These are phyloP conservation scores for Leistus spinibarbis DNA, from an alignment of 2,888 invertebrate species.

Conservation along the genomic window DNA sequence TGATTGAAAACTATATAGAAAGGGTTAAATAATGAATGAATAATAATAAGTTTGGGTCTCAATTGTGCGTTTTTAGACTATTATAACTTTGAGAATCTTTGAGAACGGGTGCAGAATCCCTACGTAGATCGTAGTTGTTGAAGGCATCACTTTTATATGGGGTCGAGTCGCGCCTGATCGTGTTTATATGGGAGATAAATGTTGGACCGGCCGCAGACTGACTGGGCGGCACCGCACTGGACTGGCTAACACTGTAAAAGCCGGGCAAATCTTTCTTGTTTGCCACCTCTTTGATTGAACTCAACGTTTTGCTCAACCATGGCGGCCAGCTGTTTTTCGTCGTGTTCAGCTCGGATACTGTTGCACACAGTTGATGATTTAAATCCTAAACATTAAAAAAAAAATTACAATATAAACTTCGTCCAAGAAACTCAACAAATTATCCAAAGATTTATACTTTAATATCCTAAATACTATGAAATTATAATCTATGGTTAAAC, in stretches of 20 bases:
- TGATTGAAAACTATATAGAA: slow-evolving; percentile 18
- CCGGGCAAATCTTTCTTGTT: slow-evolving; percentile 62
- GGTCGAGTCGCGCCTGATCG: slow-evolving; percentile 59
- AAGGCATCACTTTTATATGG: slow-evolving; percentile 51
- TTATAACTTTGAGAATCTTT: slow-evolving; percentile 59
- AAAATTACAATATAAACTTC: too few relatives aligned
- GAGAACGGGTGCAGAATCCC: slow-evolving; percentile 54
- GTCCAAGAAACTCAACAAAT: too few relatives aligned
- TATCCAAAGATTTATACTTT: too few relatives aligned
- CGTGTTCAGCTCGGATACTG: slow-evolving; percentile 76
- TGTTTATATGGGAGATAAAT: slow-evolving; percentile 56
- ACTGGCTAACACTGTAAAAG: slow-evolving; percentile 35
- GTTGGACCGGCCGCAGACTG: slow-evolving; percentile 49
- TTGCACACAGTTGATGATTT: slow-evolving; percentile 85
- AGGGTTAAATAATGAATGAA: not conserved
- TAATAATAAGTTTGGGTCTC: slow-evolving; percentile 21
- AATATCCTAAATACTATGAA: not conserved
- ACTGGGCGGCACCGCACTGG: slow-evolving; percentile 45
- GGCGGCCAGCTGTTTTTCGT: slow-evolving; percentile 82
- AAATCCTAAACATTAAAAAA: slow-evolving; percentile 68
- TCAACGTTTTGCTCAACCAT: slow-evolving; percentile 94
- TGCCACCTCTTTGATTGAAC: slow-evolving; percentile 74
- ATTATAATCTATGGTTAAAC: not conserved
- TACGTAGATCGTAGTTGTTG: slow-evolving; percentile 47
- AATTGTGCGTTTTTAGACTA: slow-evolving; percentile 52